Conservation (phyloP, 2,113 vertebrate genomes). For the Toxotes chatareus region DNA sequence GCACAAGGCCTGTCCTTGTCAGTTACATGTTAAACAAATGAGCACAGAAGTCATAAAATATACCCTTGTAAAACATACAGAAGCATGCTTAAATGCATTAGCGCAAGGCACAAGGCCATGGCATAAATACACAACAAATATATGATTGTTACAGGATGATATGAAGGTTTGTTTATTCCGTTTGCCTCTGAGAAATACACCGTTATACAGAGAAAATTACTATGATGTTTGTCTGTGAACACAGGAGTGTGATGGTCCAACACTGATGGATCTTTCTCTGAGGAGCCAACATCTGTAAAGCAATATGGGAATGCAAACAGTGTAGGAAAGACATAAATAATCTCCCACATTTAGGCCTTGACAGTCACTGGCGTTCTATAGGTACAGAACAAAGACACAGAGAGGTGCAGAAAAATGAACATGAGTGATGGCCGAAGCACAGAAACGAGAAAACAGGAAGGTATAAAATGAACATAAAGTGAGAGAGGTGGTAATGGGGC, state of each 20-base stretch:
- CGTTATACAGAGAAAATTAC: slow-evolving; percentile 4
- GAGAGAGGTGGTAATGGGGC: slow-evolving; percentile 34
- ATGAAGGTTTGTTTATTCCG: slow-evolving; percentile 31
- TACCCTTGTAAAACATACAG: slow-evolving; percentile 58
- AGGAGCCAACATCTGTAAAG: slow-evolving; percentile 49
- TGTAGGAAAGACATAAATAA: slow-evolving; percentile 47
- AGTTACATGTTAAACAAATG: slow-evolving; percentile 75
- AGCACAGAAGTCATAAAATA: slow-evolving; percentile 65
- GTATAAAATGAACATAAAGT: slow-evolving; percentile 41
- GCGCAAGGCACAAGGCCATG: slow-evolving; percentile 3
- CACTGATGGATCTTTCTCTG: slow-evolving; percentile 16
- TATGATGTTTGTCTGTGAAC: slow-evolving; percentile 18
- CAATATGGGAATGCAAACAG: slow-evolving; percentile 59
- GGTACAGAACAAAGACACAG: slow-evolving; percentile 46
- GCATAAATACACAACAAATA: slow-evolving; percentile 22
- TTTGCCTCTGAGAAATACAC: slow-evolving; percentile 47
- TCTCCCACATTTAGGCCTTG: slow-evolving; percentile 46
- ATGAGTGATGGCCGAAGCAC: slow-evolving; percentile 31
- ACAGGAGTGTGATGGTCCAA: background rate
- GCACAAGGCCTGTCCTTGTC: slow-evolving; percentile 66
- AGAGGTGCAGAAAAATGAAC: slow-evolving; percentile 40
- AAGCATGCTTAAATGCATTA: slow-evolving; percentile 40
- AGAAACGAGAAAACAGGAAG: slow-evolving; percentile 28
- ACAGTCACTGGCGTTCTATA: slow-evolving; percentile 43
- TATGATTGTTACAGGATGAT: slow-evolving; percentile 11